Evolutionary conservation across 2,113 vertebrate species (phyloP), one percentile per base, ranked within the genome.

Genomic region (Lampris incognitus): DNA sequence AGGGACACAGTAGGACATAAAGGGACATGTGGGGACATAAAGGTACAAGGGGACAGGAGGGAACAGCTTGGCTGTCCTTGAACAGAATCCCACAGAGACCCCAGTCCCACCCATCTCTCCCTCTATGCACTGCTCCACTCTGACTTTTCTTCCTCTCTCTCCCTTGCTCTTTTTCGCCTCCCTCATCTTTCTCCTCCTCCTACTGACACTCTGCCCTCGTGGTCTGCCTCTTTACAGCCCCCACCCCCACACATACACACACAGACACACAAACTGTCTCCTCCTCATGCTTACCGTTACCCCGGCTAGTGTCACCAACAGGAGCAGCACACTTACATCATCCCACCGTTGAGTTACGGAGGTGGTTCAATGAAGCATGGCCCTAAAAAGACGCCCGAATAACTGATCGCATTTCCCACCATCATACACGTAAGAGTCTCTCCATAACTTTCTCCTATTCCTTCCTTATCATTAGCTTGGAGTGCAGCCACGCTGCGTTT

Each of bases 21-120:
- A 87, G 86, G 90, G 81, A 84, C 84, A 81, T 69, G 69, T 66
- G 41, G 79, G 81, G 78, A 85, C 84, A 11, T 76, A 79, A 84
- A 84, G 88, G 80, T 87, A 90, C 88, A 88, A 88, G 69, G 81
- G 83, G 74, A 66, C 6, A 2, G 70, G 72, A 24, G 75, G 72
- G 71, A 85, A 86, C 94, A 94, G 94, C 95, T 95, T 95, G 92
- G 95, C 94, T 87, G 96, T 94, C 96, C 96, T 97, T 98, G 95
- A 91, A 87, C 87, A 94, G 92, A 95, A 94, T 89, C 69, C 92
- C 88, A 59, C 68, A 66, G 89, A 87, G 90, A 88, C 84, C 67
- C 9, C 75, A 56, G 85, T 87, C 86, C 80, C 91, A 88, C 89
- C 87, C 75, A 59, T 86, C 82, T 90, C 80, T 79, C 74, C 78